A percentile compares a stretch with the other conserved stretches of the same genome.
Evolutionary conservation across 1,140 invertebrate species (phyloP).

Genomic region (Pteromalus puparum): DNA sequence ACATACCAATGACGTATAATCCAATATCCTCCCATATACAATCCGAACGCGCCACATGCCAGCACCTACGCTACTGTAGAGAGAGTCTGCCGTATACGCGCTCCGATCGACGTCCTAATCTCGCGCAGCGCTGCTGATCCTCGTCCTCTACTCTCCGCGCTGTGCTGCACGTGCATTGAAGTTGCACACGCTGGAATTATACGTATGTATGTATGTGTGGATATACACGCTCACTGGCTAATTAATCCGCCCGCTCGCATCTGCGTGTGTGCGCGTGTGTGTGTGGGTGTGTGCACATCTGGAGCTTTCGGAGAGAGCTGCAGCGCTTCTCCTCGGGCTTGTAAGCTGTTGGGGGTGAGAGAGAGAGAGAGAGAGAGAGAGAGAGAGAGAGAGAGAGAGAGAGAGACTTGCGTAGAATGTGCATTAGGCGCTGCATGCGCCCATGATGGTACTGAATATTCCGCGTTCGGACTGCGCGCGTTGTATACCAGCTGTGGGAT

Average conservation of each 20-base stretch:
- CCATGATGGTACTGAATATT: background rate
- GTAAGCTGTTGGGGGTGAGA: background rate
- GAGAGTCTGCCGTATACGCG: background rate
- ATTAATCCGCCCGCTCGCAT: slow-evolving; percentile 4
- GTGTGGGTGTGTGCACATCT: background rate
- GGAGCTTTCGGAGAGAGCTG: background rate
- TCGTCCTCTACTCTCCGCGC: too few species aligned
- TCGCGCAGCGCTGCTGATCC: background rate
- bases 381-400: background rate
- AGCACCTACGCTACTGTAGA: background rate
- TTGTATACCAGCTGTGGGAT: background rate
- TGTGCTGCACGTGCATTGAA: slow-evolving; percentile 17
- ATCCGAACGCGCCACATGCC: background rate
- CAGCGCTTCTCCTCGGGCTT: background rate
- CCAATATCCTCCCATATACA: slow-evolving; percentile 43
- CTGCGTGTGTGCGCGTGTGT: background rate
- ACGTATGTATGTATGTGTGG: too few species aligned
- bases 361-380: too few species aligned
- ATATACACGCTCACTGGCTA: background rate
- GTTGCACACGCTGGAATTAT: slow-evolving; percentile 28
- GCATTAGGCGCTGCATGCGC: background rate
- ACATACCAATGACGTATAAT: slow-evolving; percentile 51
- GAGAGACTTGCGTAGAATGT: background rate
- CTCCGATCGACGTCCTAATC: slow-evolving; percentile 23
- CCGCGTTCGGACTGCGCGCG: background rate